These are phyloP conservation scores for Vultur gryphus DNA, from an alignment of 2,797 vertebrate species.

Conservation along the genomic window DNA sequence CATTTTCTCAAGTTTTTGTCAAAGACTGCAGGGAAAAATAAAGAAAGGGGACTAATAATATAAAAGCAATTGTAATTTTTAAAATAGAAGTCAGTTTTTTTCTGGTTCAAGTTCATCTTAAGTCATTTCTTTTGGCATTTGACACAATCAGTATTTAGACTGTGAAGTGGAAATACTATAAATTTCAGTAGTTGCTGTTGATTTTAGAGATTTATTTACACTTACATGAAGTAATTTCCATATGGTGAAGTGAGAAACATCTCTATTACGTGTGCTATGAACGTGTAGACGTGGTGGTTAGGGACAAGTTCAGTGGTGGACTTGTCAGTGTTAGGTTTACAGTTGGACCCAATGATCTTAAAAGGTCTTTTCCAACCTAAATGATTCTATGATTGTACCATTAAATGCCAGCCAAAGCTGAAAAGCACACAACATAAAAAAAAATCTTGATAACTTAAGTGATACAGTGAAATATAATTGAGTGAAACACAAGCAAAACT, in stretches of 20 bases:
- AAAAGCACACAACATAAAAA: not conserved
- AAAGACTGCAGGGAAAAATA: not conserved
- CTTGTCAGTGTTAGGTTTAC: not conserved
- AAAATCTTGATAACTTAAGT: not conserved
- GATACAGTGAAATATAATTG: not conserved
- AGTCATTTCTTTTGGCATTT: not conserved
- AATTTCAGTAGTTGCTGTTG: not conserved
- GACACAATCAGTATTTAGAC: not conserved
- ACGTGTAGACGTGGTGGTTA: rapidly evolving
- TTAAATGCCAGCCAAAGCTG: not conserved
- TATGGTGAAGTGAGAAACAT: not conserved
- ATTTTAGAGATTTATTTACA: not conserved
- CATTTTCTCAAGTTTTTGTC: not conserved
- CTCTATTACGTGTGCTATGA: rapidly evolving
- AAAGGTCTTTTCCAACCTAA: not conserved
- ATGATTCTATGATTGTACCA: not conserved
- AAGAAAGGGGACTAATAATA: not conserved
- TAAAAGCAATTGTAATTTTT: not conserved
- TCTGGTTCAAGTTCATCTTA: not conserved
- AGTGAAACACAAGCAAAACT: not conserved
- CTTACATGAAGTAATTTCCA: not conserved
- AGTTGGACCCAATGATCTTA: not conserved
- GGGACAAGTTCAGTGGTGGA: not conserved
- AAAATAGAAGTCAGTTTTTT: not conserved
- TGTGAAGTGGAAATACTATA: not conserved